Base-by-base conservation (phyloP, 2,797 vertebrate genomes). In the Sebastes trivittatus region DNA sequence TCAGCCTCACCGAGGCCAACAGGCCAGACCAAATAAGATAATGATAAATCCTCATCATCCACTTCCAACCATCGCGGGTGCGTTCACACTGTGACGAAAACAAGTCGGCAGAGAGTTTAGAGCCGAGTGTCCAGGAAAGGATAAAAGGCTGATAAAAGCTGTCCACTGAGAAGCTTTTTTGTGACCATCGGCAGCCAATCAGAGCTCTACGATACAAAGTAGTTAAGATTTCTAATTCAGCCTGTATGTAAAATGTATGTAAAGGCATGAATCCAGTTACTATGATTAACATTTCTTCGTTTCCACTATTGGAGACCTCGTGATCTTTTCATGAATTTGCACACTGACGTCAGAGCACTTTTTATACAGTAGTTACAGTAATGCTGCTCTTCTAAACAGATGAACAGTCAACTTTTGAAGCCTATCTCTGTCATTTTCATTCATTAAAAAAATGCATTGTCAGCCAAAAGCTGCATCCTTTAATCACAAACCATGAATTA, bases 11-110 rank as follows among this genome's bases (percentile, higher is more conserved):
- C 7, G 18, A 1, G 54, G 42, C 32, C n/a, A 25, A 30, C 49
- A 29, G 65, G 52, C 58, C 75, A 54, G 42, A 42, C 64, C 68
- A 66, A 86, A 84, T 72, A 36, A 78, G 58, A 80, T 80, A 20
- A 71, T 54, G 65, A 71, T 29, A 80, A 82, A 82, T 18, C 78
- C 62, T 67, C 81, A 32, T 61, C 66, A 22, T 77, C 68, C 38
- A 29, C 70, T 34, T 81, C 71, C 60, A 61, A 70, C 29, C 60
- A 18, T 1, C 22, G 56, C 0, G 5, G 16, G 36, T 56, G 78
- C 36, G 54, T 14, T 49, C 36, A 42, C 38, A 1, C 38, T 1
- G 38, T 42, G 38, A 42, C 14, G 14, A 42, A 42, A 42, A 42
- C 38, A 42, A 42, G 38, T 42, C 38, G 5, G 38, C 38, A 42